Evolutionary conservation across 2,797 vertebrate genomes (phyloP).

Genomic region (Eospalax fontanierii): DNA sequence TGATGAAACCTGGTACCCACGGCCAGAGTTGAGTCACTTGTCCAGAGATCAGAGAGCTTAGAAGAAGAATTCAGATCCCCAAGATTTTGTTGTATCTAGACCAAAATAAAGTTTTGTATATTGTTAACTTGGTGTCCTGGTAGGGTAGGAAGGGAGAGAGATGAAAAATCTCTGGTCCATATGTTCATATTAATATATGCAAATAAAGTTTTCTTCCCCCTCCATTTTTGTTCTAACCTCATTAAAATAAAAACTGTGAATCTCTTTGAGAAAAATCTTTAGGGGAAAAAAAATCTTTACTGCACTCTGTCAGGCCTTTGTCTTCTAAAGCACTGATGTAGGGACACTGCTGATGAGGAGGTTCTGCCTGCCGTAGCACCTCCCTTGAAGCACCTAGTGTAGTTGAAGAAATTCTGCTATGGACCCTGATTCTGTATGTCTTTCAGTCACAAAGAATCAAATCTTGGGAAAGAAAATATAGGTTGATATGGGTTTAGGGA

Average conservation of each 20-base stretch:
- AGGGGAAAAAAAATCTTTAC: background rate
- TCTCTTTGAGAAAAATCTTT: constrained; percentile 44
- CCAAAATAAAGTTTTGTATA: background rate
- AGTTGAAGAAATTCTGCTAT: background rate
- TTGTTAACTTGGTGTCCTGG: constrained; percentile 18
- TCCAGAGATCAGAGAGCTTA: background rate
- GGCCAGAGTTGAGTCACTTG: background rate
- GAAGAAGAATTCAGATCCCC: background rate
- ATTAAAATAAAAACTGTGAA: constrained; percentile 30
- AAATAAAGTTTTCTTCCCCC: background rate
- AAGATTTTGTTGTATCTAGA: background rate
- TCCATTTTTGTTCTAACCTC: constrained; percentile 39
- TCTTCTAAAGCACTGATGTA: background rate
- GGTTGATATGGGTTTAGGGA: background rate
- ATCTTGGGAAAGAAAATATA: background rate
- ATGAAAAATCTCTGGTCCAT: constrained; percentile 1
- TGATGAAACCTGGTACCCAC: background rate
- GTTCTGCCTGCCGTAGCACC: background rate
- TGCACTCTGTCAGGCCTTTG: background rate
- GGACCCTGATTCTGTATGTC: background rate
- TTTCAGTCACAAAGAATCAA: constrained; percentile 51
- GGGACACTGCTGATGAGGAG: background rate
- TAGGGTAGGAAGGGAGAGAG: background rate
- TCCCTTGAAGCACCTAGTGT: background rate
- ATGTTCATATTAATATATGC: constrained; percentile 49